Evolutionary conservation across 2,888 invertebrate genomes (phyloP), one percentile per base, ranked within the genome.

Genomic region (Prostheceraeus crozeri): DNA sequence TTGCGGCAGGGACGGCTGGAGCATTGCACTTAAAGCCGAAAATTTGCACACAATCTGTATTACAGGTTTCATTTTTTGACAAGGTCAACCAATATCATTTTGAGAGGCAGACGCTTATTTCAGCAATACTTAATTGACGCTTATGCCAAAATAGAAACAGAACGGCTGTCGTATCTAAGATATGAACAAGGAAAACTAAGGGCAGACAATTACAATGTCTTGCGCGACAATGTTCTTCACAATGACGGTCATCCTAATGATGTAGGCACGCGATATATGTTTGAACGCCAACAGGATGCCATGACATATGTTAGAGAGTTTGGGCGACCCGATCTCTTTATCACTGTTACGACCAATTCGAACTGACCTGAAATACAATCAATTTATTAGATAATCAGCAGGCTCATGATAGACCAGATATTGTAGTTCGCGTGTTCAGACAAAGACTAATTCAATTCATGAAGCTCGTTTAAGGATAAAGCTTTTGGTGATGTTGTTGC

Each of bases 271-370:
- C 64, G 74, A 19, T 65, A 68, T 61, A 74, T 76, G 71, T 62
- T 68, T 30, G 70, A 76, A 66, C 66, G 69, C 30, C 74, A 70
- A 64, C 73, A 77, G 62, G 76, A 77, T 68, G 71, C 74, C 0
- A 77, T 78, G 76, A 67, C 74, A 10, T 71, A 75, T 48, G 77
- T 78, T 2, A 27, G 69, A 35, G 71, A 71, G 60, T 73, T 64
- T 68, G 78, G 78, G 1, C 70, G 70, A 59, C 75, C 77, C 19
- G 71, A 73, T 64, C 64, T 75, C n/a, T 79, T 78, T 63, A 69
- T 63, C 10, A 63, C 62, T 1, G 54, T 64, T 31, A 64, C 64
- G 6, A 56, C 57, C 28, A 64, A 64, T 53, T 61, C 64, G 0
- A 31, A 19, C n/a, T 65, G 58, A 57, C 21, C 40, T 25, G 64